Evolutionary conservation across 2,113 vertebrate species (phyloP), one percentile per base, ranked within the genome.

Genomic region (Pachycephala philippinensis): DNA sequence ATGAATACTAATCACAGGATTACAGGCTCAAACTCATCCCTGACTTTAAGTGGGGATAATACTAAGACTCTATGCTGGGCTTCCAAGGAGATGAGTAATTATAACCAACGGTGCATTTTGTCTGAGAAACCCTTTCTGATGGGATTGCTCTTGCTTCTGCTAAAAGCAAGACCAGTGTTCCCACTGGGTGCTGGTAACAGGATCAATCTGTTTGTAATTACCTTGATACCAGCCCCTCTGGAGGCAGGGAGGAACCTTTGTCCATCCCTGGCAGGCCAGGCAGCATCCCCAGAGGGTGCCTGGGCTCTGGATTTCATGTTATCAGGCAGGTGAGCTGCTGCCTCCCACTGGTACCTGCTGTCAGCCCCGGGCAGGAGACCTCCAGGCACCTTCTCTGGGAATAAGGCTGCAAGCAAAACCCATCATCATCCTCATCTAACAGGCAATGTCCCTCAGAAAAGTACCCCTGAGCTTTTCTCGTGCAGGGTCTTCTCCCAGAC

Each of bases 1-100:
- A 95, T 90, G 70, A 90, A 97, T 96, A 65, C 91, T 94, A 91
- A 94, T 95, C 70, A 42, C 33, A 57, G 87, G 84, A 93, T 95
- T 93, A 95, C 54, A 89, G 90, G 70, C 79, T 90, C 92, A 91
- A 88, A 84, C 81, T 94, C 82, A 81, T 95, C 65, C 79, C 82
- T 59, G 63, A 54, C 50, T 84, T 77, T 84, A 91, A 64, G 56
- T 59, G 75, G 66, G 85, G 82, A 83, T 89, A 88, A 89, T 78
- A 71, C 45, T 85, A 52, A 91, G 79, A 60, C 56, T 91, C 72
- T 70, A 2, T 22, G 33, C 79, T 40, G 37, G 79, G 45, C 71
- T 94, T 68, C 70, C 71, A 68, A 93, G 60, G 63, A 52, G 83
- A 75, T 0, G 1, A 65, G 50, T 20, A 71, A 75, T 79, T 88